Evolutionary conservation across 2,113 vertebrate genomes (phyloP), one percentile per base, ranked within the genome.

Genomic region (Xerus inauris): DNA sequence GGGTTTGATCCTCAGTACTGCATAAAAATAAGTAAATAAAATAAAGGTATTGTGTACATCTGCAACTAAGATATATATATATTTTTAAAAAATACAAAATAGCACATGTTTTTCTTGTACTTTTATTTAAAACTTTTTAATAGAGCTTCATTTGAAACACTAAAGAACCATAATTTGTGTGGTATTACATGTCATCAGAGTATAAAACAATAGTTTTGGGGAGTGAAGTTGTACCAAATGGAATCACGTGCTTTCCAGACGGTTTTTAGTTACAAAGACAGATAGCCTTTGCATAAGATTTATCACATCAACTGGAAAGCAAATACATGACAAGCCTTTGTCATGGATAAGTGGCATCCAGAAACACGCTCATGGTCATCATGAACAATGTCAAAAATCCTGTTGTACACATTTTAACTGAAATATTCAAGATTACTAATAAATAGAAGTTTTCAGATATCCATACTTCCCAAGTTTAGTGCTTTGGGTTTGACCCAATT

Each of bases 41-140:
- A n/a, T n/a, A n/a, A n/a, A n/a, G n/a, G n/a, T n/a, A n/a, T n/a
- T n/a, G n/a, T n/a, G n/a, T n/a, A n/a, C n/a, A n/a, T n/a, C n/a
- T n/a, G n/a, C n/a, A n/a, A n/a, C n/a, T n/a, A n/a, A n/a, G n/a
- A n/a, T n/a, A n/a, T n/a, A n/a, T n/a, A n/a, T n/a, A n/a, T n/a
- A n/a, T n/a, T n/a, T n/a, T n/a, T n/a, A n/a, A n/a, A n/a, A n/a
- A n/a, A 42, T 10, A 69, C n/a, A 40, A 88, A 95, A 84, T 38
- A 93, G 45, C 75, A 72, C 0, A 84, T 24, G 28, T 19, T 88
- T 96, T 73, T 49, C 96, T 59, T 75, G 8, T 24, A 59, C 19
- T 77, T 87, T 75, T 65, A 65, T 79, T 87, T 90, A 49, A 94
- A 87, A 19, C 26, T n/a, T 89, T 38, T 93, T 51, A 91, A 91